Percentiles rank a stretch among this genome's conserved stretches.
Evolutionary conservation across 2,113 vertebrate genomes (phyloP).

Genomic region (Ameiurus melas): DNA sequence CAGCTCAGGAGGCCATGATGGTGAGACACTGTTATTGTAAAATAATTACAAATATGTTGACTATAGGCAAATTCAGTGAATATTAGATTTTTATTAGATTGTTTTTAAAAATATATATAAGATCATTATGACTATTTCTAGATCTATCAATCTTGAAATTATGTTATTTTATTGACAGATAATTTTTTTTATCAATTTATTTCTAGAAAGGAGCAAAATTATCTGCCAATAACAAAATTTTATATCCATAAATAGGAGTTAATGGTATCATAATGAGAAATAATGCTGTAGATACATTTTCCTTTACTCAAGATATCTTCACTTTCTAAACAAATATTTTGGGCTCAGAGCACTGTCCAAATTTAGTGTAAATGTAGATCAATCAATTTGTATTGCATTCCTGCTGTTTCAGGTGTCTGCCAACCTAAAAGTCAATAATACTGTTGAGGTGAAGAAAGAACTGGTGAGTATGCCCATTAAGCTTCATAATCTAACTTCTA

Average conservation of each 20-base stretch:
- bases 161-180: too few species aligned
- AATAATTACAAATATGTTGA: neutral
- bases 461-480: slow-evolving; percentile 72
- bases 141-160: too few species aligned
- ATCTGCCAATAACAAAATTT: neutral
- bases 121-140: too few species aligned
- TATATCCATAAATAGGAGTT: neutral
- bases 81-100: too few species aligned
- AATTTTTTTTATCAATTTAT: too few species aligned
- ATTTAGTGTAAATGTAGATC: neutral
- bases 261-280: neutral
- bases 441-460: slow-evolving; percentile 91
- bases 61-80: too few species aligned
- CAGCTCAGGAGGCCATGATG: slow-evolving; percentile 92
- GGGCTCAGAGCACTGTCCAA: neutral
- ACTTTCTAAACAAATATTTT: neutral
- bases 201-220: neutral
- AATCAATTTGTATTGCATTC: neutral
- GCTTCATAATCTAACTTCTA: too few species aligned
- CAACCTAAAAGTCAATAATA: slow-evolving; percentile 92
- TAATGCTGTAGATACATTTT: neutral
- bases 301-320: neutral
- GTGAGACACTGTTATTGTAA: slow-evolving; percentile 85
- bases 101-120: too few species aligned
- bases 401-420: slow-evolving; percentile 81